These are phyloP conservation scores for Drosophila macrospina DNA, from an alignment of 2,888 invertebrate species.

Conservation along the genomic window DNA sequence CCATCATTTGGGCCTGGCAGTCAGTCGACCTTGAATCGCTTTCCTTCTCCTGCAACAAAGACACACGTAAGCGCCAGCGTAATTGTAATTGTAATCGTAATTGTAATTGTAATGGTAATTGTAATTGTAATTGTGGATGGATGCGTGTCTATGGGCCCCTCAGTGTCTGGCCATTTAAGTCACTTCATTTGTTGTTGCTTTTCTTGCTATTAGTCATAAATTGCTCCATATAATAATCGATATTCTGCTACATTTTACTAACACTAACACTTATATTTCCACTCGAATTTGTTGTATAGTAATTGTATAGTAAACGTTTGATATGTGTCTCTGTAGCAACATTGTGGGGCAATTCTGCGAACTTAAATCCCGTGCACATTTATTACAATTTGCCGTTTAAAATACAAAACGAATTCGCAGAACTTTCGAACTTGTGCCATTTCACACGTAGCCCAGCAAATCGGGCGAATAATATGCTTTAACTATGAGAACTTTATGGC, in stretches of 20 bases:
- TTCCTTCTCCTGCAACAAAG: constrained; percentile 5
- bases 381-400: constrained; percentile 27
- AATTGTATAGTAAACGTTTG: constrained; percentile 25
- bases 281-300: constrained; percentile 9
- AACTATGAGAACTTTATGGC: constrained; percentile 4
- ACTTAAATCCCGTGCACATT: constrained; percentile 29
- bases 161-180: constrained; percentile 26
- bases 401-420: constrained; percentile 15
- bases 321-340: constrained; percentile 22
- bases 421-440: constrained; percentile 42
- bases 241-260: constrained; percentile 26
- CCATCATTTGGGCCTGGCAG: constrained; percentile 19
- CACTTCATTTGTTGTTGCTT: constrained; percentile 17
- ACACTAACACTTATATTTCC: not conserved
- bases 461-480: constrained; percentile 14
- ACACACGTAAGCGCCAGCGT: constrained; percentile 20
- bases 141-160: constrained; percentile 27
- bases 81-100: constrained; percentile 19
- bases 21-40: constrained; percentile 36
- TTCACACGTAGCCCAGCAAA: constrained; percentile 46
- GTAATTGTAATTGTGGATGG: constrained; percentile 19
- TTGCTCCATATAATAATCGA: constrained; percentile 42
- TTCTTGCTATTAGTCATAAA: constrained; percentile 29
- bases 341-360: constrained; percentile 39
- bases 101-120: constrained; percentile 32